phyloP scores from a whole-genome alignment of 2,888 invertebrate genomes.

The Gortyna flavago region DNA sequence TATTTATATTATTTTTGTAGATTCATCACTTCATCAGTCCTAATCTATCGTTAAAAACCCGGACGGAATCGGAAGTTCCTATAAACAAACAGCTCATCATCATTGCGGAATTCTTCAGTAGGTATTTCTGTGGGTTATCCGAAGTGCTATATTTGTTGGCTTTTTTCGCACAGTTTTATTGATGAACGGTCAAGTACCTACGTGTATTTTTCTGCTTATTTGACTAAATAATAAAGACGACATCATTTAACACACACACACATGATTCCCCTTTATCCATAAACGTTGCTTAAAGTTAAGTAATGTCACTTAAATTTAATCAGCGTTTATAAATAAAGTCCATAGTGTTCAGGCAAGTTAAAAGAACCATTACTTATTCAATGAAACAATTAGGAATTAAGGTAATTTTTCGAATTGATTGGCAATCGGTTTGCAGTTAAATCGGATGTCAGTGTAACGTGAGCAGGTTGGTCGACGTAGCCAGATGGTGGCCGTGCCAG shows the following conservation, averaged over 20 bases:
- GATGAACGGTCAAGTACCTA: neutral
- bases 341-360: neutral
- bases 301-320: neutral
- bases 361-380: neutral
- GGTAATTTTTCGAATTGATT: constrained; percentile 33
- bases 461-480: constrained; percentile 64
- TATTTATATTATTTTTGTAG: neutral
- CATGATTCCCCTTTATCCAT: neutral
- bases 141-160: constrained; percentile 4
- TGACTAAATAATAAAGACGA: no score
- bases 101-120: constrained; percentile 26
- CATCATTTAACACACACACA: neutral
- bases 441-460: constrained; percentile 70
- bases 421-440: constrained; percentile 61
- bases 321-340: neutral
- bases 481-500: constrained; percentile 87
- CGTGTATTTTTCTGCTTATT: neutral
- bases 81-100: constrained; percentile 22
- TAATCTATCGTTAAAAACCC: constrained; percentile 28
- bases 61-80: constrained; percentile 39
- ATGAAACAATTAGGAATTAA: constrained; percentile 8
- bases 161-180: neutral
- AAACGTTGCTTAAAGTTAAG: no score
- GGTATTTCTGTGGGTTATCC: constrained; percentile 25
- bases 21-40: neutral